Base-by-base conservation (phyloP, 2,113 vertebrate species). In the Gracilinanus agilis region DNA sequence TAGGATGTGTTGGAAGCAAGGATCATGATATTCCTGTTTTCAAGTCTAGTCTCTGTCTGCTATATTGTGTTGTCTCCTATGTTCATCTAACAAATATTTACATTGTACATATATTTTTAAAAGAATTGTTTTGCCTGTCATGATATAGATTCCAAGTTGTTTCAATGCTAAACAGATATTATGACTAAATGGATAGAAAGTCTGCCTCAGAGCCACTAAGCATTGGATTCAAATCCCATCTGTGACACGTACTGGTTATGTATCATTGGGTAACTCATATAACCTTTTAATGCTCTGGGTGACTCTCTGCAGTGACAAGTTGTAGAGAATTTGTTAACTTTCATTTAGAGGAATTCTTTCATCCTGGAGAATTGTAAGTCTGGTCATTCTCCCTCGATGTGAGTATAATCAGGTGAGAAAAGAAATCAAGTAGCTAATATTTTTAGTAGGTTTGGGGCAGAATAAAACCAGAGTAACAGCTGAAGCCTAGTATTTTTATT, bases 61-160 rank as follows among this genome's bases (percentile, higher is more conserved):
- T 83, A 40, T 40, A 23, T 40, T 83, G n/a, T 8, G 2, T 16
- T 83, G 61, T 16, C 16, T 83, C 67, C 67, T 40, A 19, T 83
- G 67, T 40, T 83, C 40, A 6, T 40, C 21, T 40, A 83, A 83
- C 19, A 83, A 83, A 83, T 83, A 83, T 83, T 83, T 83, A 9
- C n/a, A 83, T 40, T 83, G 40, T 23, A 83, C 67, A 83, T 40
- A 7, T 75, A 25, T 24, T 24, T 9, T 56, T 5, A 67, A 67
- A 29, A 34, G 3, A 12, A 2, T 34, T 21, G 67, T 7, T 19
- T 23, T 21, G n/a, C 67, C n/a, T 9, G 49, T 27, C 6, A 23
- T 1, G 21, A 0, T 5, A 23, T 1, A 83, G 34, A 7, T 40
- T 0, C 7, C 23, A 83, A 7, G n/a, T 40, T 40, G n/a, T 7